Conservation (phyloP, 2,797 vertebrate genomes). For the Gastrophryne carolinensis region DNA sequence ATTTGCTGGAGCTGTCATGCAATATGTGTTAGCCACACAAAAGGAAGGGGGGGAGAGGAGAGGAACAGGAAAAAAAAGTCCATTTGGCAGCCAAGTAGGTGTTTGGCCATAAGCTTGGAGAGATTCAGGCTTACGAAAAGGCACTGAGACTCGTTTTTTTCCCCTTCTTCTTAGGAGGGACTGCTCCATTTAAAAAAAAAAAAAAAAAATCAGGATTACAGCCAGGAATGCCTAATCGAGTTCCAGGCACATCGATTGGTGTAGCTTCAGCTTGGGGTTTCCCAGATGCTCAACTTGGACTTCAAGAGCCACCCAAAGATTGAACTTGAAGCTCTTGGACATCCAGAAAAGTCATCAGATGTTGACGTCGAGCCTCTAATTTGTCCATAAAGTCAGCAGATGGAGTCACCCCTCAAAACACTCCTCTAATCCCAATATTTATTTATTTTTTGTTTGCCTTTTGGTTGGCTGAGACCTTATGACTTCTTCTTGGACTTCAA, state of each 20-base stretch:
- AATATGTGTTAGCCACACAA: constrained; percentile 71
- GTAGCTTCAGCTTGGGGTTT: constrained; percentile 53
- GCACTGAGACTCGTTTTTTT: constrained; percentile 67
- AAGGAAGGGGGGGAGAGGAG: constrained; percentile 44
- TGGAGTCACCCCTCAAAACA: constrained; percentile 10
- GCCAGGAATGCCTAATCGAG: constrained; percentile 93
- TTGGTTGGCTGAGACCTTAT: background rate
- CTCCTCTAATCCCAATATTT: background rate
- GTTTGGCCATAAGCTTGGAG: constrained; percentile 69
- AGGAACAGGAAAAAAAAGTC: constrained; percentile 59
- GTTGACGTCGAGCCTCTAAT: too few species aligned
- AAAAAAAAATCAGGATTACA: constrained; percentile 83
- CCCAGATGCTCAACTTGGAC: constrained; percentile 60
- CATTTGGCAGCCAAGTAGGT: constrained; percentile 72
- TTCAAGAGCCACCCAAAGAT: constrained; percentile 12
- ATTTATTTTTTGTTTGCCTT: background rate
- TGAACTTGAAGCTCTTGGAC: constrained; percentile 10
- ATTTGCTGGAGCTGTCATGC: constrained; percentile 68
- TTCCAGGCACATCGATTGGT: constrained; percentile 88
- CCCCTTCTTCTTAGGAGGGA: constrained; percentile 58
- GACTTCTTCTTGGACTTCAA: too few species aligned
- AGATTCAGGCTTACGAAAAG: constrained; percentile 69
- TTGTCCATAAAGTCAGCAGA: too few species aligned
- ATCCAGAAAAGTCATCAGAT: background rate
- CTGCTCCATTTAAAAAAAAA: constrained; percentile 67